These are phyloP conservation scores for Hemibagrus wyckioides DNA, from an alignment of 2,113 vertebrate species.

Conservation along the genomic window DNA sequence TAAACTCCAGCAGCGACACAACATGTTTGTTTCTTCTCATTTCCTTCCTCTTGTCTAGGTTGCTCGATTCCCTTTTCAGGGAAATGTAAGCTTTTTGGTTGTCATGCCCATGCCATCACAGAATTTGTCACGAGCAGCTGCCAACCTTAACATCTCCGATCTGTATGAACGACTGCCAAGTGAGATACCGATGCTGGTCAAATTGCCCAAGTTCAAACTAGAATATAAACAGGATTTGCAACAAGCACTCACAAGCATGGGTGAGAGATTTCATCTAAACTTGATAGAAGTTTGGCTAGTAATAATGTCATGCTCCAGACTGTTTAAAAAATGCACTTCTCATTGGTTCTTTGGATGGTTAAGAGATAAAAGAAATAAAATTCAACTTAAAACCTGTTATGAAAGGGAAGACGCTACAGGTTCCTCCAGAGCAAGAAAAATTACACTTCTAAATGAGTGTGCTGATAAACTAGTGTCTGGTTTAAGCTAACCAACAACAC, in stretches of 20 bases:
- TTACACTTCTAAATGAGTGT: not conserved
- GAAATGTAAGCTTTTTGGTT: constrained; percentile 84
- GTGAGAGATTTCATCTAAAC: constrained; percentile 69
- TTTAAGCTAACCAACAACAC: not conserved
- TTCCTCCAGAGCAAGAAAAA: not conserved
- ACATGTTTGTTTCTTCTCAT: not conserved
- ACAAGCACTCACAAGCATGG: constrained; percentile 77
- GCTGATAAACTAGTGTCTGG: not conserved
- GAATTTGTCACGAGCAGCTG: constrained; percentile 74
- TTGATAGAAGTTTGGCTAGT: not conserved
- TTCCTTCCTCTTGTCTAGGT: constrained; percentile 70
- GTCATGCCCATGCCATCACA: constrained; percentile 74
- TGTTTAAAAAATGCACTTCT: not conserved
- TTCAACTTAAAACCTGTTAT: not conserved
- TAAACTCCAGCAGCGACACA: not conserved
- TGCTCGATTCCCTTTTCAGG: constrained; percentile 86
- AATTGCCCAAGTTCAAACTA: constrained; percentile 84
- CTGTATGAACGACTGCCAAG: constrained; percentile 72
- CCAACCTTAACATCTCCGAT: constrained; percentile 75
- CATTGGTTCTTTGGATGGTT: not conserved
- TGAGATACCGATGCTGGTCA: constrained; percentile 79
- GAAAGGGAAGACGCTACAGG: not conserved
- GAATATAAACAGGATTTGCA: constrained; percentile 82
- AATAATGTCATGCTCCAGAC: not conserved
- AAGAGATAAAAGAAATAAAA: not conserved